Base-by-base conservation (phyloP, 2,888 invertebrate species). In the Calephelis perditalis region DNA sequence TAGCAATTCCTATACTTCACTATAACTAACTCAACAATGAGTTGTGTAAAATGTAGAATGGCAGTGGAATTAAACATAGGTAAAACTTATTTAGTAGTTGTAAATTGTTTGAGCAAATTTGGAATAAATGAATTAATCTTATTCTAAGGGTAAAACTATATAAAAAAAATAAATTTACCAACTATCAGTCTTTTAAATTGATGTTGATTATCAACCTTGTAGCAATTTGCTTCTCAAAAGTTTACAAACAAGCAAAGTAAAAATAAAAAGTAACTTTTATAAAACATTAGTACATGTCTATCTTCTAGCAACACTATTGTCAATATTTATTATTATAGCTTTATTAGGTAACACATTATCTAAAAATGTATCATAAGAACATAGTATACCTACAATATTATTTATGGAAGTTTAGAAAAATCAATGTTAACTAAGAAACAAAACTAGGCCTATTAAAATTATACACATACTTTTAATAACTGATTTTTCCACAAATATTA, bases 181-280 rank as follows among this genome's bases (percentile, higher is more conserved):
- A 85, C 91, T 91, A 91, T 91, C 91, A 91, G 91, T 91, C 91
- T 91, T 91, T 87, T 88, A 87, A 89, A 91, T 91, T 90, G 91
- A 91, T 91, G 90, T 88, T 87, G 84, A 82, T 84, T 87, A 81
- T 86, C 85, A 88, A 87, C 81, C 84, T 82, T 83, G 79, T 85
- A 84, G 83, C 85, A 85, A 82, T 79, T 84, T 79, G 72, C 77
- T 74, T 84, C 87, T 87, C 88, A 90, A 90, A 89, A 90, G 88
- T 89, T 89, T 89, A 90, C 89, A 89, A 88, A 79, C 67, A 60
- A 73, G 67, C 63, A 72, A 74, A 40, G 40, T 69, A 62, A 67
- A 64, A 70, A 44, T 3, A 59, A 54, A 45, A 35, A 63, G 60
- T 62, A 67, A 63, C 66, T 65, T 62, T 63, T 65, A 52, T 58